Evolutionary conservation across 2,797 vertebrate species (phyloP), one percentile per base, ranked within the genome.

Genomic region (Myotis vivesi): DNA sequence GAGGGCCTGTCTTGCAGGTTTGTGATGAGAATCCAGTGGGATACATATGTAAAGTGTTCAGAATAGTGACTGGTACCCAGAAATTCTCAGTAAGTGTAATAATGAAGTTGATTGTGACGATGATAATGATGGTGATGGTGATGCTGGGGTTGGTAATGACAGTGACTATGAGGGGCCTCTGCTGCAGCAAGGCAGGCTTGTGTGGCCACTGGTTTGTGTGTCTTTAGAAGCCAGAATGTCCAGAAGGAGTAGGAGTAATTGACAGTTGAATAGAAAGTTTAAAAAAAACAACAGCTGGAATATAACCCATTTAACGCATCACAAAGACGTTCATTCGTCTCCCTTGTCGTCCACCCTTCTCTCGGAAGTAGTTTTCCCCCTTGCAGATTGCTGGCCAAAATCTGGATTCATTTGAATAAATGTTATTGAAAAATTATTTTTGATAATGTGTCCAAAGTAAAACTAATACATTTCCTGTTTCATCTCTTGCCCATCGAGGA

Each of bases 401-500:
- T 86, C 33, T 83, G 22, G 36, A 75, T 76, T 87, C 64, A 28
- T 79, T 25, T 90, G 46, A 77, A 38, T 53, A 62, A 44, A 15
- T 62, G 28, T 41, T 57, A 64, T n/a, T 88, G 10, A 64, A 92
- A 85, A 66, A 25, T 53, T 55, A 59, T 69, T 92, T 92, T 62
- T 36, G 8, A 36, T 73, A 38, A 81, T 71, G 3, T 57, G 6
- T 68, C 76, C 75, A 69, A 68, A 69, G 33, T 95, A 84, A 72
- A 64, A 38, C 3, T 41, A 59, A 8, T 55, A 64, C 20, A 46
- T 81, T 16, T 76, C 59, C 25, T 73, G 19, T 76, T 16, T 68
- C 30, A 38, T 75, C 51, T 81, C 75, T 77, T 57, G 51, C 25
- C 12, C 28, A 1, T 30, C 25, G 38, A 38, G 28, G n/a, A 46